Evolutionary conservation across 2,797 vertebrate species (phyloP), one percentile per base, ranked within the genome.

Genomic region (Amblyopsis hoosieri): DNA sequence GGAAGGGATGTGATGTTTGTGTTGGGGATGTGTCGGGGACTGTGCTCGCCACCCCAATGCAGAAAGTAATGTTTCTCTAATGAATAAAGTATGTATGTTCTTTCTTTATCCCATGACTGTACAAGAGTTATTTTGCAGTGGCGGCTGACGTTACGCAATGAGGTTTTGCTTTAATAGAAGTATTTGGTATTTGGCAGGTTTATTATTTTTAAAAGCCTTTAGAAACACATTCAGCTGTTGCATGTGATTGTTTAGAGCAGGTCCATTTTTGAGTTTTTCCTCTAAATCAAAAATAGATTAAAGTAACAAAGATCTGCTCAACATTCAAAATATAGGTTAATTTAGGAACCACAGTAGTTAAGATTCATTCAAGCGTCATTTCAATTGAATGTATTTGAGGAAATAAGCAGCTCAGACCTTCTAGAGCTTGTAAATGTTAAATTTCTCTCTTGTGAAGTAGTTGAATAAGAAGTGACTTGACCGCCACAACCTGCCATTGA

Each of bases 181-280:
- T 57, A 56, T n/a, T 48, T 65, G 51, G 64, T 54, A 53, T n/a
- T 48, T 65, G 51, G 64, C 60, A 48, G 23, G 52, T 54, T 23
- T 63, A 56, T 57, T 56, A 46, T 42, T 50, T 75, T 46, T 37
- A 12, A 19, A 29, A 47, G 56, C 45, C 15, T 19, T 15, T 17
- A 19, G 37, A 37, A 37, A 37, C 37, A 2, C 37, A 6, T 9
- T 37, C 3, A 37, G 37, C 2, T 37, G 37, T 7, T 8, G 37
- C 9, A 8, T 37, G 37, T 37, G 37, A 6, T 37, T 37, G 37
- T 9, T 37, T 7, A 7, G 37, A 37, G 37, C 37, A 37, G 37
- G 37, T 6, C 37, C 8, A 9, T 37, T 37, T 37, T 37, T 14
- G 31, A 55, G 11, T 37, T 37, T 37, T 37, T 9, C 9, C 37